These are phyloP conservation scores for Chiloscyllium punctatum DNA, from an alignment of 2,797 vertebrate species.

Conservation along the genomic window DNA sequence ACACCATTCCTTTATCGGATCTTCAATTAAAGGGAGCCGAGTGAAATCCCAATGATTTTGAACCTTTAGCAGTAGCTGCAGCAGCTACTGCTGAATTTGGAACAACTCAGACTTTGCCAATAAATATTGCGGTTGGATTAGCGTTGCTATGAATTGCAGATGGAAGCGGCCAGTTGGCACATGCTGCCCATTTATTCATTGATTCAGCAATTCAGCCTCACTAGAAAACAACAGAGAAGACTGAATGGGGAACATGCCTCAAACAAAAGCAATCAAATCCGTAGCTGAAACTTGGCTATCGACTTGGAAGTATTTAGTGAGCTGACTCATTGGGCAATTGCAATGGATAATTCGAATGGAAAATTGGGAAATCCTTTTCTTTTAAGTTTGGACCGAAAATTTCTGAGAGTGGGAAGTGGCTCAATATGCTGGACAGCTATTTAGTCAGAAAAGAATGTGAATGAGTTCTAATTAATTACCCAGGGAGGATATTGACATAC, in stretches of 20 bases:
- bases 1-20: not conserved
- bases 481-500: not conserved
- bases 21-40: not conserved
- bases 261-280: slow-evolving; percentile 23
- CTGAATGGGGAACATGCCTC: slow-evolving; percentile 14
- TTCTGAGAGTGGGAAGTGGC: not conserved
- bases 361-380: not conserved
- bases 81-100: not conserved
- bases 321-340: not conserved
- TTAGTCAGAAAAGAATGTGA: not conserved
- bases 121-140: slow-evolving; percentile 29
- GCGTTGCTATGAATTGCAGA: slow-evolving; percentile 14
- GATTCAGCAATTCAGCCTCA: slow-evolving; percentile 21
- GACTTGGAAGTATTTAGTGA: not conserved
- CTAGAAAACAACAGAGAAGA: not conserved
- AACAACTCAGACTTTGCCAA: not conserved
- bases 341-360: not conserved
- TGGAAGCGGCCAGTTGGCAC: slow-evolving; percentile 24
- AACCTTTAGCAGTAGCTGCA: not conserved
- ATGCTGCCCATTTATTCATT: slow-evolving; percentile 16
- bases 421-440: not conserved
- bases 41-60: not conserved
- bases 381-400: not conserved
- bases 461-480: not conserved
- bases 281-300: not conserved